phyloP scores from a whole-genome alignment of 2,113 vertebrate species.

The Peromyscus californicus region DNA sequence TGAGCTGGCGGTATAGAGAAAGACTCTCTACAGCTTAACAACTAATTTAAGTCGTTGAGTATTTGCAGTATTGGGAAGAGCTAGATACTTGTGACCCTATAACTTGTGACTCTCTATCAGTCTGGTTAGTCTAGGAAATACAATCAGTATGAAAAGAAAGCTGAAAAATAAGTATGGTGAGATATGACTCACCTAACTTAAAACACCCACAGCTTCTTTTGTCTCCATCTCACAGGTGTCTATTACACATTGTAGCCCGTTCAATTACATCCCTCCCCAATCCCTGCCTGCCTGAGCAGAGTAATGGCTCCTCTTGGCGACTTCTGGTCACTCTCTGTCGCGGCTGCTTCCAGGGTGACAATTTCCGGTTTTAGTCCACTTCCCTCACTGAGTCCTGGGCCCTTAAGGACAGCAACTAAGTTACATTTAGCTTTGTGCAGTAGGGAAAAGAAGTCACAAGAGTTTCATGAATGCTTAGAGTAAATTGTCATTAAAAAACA shows the following conservation, averaged over 20 bases:
- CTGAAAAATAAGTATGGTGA: not conserved
- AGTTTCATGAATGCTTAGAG: not conserved
- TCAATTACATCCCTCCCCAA: rapidly evolving
- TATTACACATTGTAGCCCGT: not conserved
- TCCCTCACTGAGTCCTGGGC: not conserved
- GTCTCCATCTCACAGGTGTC: not conserved
- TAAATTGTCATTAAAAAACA: not conserved
- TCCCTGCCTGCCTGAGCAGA: not conserved
- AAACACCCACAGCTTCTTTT: not conserved
- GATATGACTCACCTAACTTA: not conserved
- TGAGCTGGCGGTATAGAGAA: not conserved
- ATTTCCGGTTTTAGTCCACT: not conserved
- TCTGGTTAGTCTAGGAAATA: not conserved
- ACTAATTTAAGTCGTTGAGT: not conserved
- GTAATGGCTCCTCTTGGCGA: not conserved
- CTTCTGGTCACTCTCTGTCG: not conserved
- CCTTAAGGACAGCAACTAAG: not conserved
- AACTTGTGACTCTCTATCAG: not conserved
- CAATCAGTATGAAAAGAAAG: not conserved
- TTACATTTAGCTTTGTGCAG: not conserved
- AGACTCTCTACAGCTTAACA: not conserved
- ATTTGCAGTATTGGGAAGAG: conserved; percentile 21
- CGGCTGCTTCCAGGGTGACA: not conserved
- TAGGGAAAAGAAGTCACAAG: not conserved
- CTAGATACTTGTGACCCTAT: not conserved